These are phyloP conservation scores for Gyps fulvus DNA, from an alignment of 2,113 vertebrate genomes.

Conservation along the genomic window DNA sequence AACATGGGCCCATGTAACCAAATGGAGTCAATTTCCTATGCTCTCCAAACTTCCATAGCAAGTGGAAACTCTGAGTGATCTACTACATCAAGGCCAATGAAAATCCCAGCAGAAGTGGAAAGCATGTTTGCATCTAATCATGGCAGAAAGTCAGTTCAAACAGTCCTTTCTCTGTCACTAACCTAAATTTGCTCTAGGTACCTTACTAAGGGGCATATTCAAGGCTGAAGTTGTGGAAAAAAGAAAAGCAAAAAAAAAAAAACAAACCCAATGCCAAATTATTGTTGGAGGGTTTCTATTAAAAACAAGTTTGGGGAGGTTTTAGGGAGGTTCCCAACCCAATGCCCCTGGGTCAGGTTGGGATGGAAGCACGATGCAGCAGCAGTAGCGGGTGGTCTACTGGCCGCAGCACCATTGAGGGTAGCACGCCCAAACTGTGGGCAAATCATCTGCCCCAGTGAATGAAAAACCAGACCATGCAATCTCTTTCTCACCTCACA, in stretches of 20 bases:
- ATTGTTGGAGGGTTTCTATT: constrained; percentile 50
- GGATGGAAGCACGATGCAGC: constrained; percentile 59
- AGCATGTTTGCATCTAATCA: constrained; percentile 57
- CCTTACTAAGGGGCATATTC: constrained; percentile 45
- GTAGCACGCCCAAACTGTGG: constrained; percentile 72
- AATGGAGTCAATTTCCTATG: constrained; percentile 44
- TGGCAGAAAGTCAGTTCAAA: constrained; percentile 47
- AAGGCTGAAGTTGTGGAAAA: constrained; percentile 52
- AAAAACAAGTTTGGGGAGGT: constrained; percentile 68
- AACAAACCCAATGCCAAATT: constrained; percentile 36
- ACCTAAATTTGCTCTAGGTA: constrained; percentile 62
- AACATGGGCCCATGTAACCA: constrained; percentile 65
- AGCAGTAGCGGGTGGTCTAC: constrained; percentile 65
- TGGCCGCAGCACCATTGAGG: constrained; percentile 55
- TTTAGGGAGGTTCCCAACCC: constrained; percentile 74
- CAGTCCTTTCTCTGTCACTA: constrained; percentile 68
- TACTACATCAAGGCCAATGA: constrained; percentile 57
- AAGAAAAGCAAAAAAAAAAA: background rate
- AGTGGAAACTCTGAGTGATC: constrained; percentile 61
- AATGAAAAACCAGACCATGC: constrained; percentile 85
- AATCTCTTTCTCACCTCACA: constrained; percentile 90
- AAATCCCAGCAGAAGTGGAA: constrained; percentile 75
- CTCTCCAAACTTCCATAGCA: constrained; percentile 58
- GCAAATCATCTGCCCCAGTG: constrained; percentile 74
- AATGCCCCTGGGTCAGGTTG: constrained; percentile 58